Evolutionary conservation across 2,113 vertebrate species (phyloP), one percentile per base, ranked within the genome.

Genomic region (Malurus elegans): DNA sequence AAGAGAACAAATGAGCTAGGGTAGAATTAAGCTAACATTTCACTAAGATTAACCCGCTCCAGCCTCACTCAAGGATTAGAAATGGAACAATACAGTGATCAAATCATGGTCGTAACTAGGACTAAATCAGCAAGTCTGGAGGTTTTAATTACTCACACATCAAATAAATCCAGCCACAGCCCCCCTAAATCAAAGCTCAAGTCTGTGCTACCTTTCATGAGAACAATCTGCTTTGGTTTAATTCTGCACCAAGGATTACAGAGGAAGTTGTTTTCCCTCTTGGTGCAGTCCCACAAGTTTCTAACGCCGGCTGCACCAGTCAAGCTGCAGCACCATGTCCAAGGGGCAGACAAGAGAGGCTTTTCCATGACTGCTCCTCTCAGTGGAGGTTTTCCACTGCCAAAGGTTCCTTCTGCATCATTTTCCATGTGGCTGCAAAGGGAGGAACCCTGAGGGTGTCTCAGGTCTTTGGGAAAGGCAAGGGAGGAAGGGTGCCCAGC

Each of bases 11-110:
- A 91, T 84, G 34, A 95, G 25, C 4, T 1, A 74, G 79, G 24
- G 65, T 74, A 64, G 79, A 92, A 94, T 94, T 90, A 96, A 86
- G 88, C 67, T 94, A 96, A 74, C 51, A 81, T 93, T 95, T 95
- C 69, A 45, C 58, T 40, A 71, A 90, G 88, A 92, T 92, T 93
- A 93, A 92, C 89, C 79, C 89, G 53, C 61, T 86, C 32, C 90
- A 91, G 71, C 65, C 65, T 89, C 76, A 60, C 72, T 78, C 78
- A 81, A 92, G 48, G 44, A 93, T 95, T 93, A 93, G 50, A 53
- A 89, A 64, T 40, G 20, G 53, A 96, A 79, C 32, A 94, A 92
- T 71, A 69, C 21, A 84, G 20, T 74, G 72, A 94, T 95, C 86
- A 95, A 92, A 92, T 92, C 86, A 81, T 67, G 83, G n/a, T 92